These are phyloP conservation scores for Slavum lentiscoides DNA, from an alignment of 2,888 invertebrate species.

Conservation along the genomic window DNA sequence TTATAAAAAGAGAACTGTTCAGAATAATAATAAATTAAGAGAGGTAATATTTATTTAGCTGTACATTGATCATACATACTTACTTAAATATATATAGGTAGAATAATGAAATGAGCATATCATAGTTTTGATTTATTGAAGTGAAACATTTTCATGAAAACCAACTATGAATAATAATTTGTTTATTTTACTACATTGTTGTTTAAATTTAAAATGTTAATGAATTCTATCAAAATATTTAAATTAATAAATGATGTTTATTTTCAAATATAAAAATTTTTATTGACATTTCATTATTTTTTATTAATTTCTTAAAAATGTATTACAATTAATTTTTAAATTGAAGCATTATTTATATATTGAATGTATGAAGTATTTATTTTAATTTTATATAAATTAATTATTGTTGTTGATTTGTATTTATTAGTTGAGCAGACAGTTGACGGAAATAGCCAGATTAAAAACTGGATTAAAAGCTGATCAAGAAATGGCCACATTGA, in stretches of 20 bases:
- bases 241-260: no score
- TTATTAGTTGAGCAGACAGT: slow-evolving; percentile 31
- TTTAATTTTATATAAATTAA: slow-evolving; percentile 4
- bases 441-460: slow-evolving; percentile 33
- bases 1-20: slow-evolving; percentile 1
- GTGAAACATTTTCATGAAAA: not conserved
- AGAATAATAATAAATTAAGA: slow-evolving; percentile 39
- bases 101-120: not conserved
- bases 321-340: not conserved
- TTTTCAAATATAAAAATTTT: no score
- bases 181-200: no score
- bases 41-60: slow-evolving; percentile 17
- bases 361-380: not conserved
- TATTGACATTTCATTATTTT: no score
- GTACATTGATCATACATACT: not conserved
- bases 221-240: no score
- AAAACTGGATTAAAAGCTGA: slow-evolving; percentile 46
- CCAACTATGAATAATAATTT: no score
- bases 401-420: not conserved
- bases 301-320: no score
- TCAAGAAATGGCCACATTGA: slow-evolving; percentile 66
- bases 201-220: no score
- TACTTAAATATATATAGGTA: not conserved
- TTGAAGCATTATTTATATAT: not conserved
- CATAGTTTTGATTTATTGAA: not conserved